Evolutionary conservation across 2,888 invertebrate species (phyloP).

Genomic region (Perizoma affinitatum): DNA sequence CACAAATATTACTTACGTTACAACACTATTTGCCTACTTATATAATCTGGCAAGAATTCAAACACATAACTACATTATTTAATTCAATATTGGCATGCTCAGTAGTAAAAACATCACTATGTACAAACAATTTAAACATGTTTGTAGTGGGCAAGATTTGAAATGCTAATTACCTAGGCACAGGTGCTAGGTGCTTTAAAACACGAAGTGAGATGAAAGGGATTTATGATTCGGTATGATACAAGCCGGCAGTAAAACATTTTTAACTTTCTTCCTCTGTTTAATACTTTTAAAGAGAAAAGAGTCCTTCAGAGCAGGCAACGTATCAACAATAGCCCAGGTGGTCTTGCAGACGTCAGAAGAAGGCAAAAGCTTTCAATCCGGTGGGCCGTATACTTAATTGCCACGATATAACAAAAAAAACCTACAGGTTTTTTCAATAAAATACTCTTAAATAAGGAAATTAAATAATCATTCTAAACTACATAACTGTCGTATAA

Average conservation of each 20-base stretch:
- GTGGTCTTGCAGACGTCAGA: too few species aligned
- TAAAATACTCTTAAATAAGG: too few species aligned
- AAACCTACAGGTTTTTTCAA: too few species aligned
- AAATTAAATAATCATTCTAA: too few species aligned
- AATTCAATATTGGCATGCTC: slow-evolving; percentile 3
- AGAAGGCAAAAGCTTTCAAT: too few species aligned
- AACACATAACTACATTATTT: slow-evolving; percentile 2
- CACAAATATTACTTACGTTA: neutral
- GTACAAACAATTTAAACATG: neutral
- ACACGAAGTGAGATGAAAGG: neutral
- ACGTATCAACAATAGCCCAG: too few species aligned
- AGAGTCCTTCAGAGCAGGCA: too few species aligned
- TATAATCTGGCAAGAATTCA: slow-evolving; percentile 4
- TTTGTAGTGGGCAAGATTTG: neutral
- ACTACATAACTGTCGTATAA: too few species aligned
- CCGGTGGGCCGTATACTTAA: too few species aligned
- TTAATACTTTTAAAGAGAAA: too few species aligned
- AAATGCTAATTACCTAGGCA: neutral
- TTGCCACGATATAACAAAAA: too few species aligned
- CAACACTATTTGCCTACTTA: slow-evolving; percentile 12
- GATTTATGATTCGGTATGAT: neutral
- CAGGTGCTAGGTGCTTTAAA: neutral
- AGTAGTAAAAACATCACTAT: neutral
- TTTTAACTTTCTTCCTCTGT: too few species aligned
- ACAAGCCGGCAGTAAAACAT: neutral